These are phyloP conservation scores for Meandrusa payeni DNA, from an alignment of 2,888 invertebrate species.

Conservation along the genomic window DNA sequence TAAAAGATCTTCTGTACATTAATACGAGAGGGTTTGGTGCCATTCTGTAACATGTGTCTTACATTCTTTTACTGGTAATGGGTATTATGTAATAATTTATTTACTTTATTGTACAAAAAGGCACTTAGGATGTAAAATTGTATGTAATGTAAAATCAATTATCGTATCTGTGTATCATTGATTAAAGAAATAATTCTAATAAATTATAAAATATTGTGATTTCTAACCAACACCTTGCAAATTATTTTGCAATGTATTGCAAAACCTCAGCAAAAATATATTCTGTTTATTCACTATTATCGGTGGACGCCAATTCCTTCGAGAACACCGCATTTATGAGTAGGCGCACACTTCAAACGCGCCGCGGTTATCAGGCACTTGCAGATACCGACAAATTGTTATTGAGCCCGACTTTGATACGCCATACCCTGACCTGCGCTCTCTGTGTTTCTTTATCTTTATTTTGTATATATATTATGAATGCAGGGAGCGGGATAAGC, in stretches of 20 bases:
- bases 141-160: no score
- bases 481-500: not conserved
- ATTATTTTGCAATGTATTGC: not conserved
- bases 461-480: slow-evolving; percentile 4
- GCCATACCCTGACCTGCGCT: slow-evolving; percentile 11
- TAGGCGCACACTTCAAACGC: slow-evolving; percentile 15
- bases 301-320: not conserved
- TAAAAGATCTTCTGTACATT: no score
- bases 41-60: no score
- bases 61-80: no score
- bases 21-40: no score
- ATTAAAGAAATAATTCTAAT: no score
- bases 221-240: not conserved
- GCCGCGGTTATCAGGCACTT: slow-evolving; percentile 21
- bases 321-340: slow-evolving; percentile 12
- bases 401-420: slow-evolving; percentile 23
- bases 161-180: no score
- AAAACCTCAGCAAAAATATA: not conserved
- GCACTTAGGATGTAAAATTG: no score
- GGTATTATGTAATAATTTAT: no score
- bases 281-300: slow-evolving; percentile 5
- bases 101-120: no score
- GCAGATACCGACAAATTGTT: slow-evolving; percentile 32
- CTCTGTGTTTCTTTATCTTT: slow-evolving; percentile 11
- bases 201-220: not conserved